These are phyloP conservation scores for Stegophylla sp. DNA, from an alignment of 2,888 invertebrate genomes.

Conservation along the genomic window DNA sequence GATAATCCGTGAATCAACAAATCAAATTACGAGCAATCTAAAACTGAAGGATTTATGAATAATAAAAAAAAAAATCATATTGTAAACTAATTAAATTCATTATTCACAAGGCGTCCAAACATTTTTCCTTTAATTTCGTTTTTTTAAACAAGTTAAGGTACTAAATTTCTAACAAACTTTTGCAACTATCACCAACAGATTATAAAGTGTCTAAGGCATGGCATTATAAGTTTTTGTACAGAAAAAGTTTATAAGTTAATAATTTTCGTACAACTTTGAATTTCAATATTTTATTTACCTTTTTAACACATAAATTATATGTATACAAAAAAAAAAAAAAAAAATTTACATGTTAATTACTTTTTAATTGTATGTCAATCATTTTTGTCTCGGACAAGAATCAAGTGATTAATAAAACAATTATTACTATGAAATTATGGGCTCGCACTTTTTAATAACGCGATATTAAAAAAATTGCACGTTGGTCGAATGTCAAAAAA, in stretches of 20 bases:
- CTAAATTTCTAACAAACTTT: conserved; percentile 1
- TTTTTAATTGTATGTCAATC: conserved; percentile 26
- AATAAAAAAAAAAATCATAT: background rate
- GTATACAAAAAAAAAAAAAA: background rate
- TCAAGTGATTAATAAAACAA: background rate
- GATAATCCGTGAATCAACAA: background rate
- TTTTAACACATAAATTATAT: conserved; percentile 11
- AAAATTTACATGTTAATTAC: conserved; percentile 16
- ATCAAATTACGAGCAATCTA: background rate
- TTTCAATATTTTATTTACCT: conserved; percentile 10
- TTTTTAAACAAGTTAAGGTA: conserved; percentile 25
- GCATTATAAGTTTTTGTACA: conserved; percentile 1
- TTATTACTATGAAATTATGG: too few relatives aligned
- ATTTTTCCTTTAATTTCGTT: background rate
- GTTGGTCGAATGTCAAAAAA: too few relatives aligned
- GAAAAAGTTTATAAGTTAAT: background rate
- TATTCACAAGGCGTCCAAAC: background rate
- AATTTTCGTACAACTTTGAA: background rate
- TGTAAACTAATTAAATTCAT: conserved; percentile 15
- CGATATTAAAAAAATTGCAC: too few relatives aligned
- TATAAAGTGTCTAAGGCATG: conserved; percentile 22
- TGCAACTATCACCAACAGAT: conserved; percentile 17
- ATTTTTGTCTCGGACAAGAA: background rate
- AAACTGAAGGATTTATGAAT: background rate
- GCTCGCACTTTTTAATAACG: too few relatives aligned